Conservation (phyloP, 1,140 invertebrate species). For the Teleogryllus occipitalis region DNA sequence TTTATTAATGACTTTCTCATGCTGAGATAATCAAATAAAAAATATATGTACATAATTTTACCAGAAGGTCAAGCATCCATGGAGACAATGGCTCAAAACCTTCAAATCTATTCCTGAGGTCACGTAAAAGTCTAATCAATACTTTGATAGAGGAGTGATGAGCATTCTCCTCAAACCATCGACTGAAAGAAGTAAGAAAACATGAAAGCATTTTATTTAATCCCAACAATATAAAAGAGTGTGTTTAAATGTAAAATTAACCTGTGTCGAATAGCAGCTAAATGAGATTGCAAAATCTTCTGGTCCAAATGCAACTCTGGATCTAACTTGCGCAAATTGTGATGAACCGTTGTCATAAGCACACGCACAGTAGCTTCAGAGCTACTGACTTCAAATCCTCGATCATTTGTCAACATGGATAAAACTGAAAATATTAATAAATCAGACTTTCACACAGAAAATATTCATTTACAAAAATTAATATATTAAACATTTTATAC, state of each 20-base stretch:
- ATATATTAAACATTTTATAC: too few relatives aligned
- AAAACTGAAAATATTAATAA: slow-evolving; percentile 11
- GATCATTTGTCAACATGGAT: slow-evolving; percentile 37
- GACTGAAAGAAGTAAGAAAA: slow-evolving; percentile 34
- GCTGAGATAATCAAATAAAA: not conserved
- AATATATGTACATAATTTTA: slow-evolving; percentile 31
- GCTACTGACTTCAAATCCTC: slow-evolving; percentile 75
- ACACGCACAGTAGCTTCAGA: slow-evolving; percentile 78
- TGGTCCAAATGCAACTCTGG: slow-evolving; percentile 83
- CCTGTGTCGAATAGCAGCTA: slow-evolving; percentile 87
- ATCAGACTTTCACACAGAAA: not conserved
- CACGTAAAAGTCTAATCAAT: slow-evolving; percentile 82
- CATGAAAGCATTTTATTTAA: not conserved
- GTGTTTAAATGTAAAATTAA: slow-evolving; percentile 17
- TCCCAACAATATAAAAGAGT: not conserved
- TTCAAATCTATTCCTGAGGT: slow-evolving; percentile 80
- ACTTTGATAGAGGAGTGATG: slow-evolving; percentile 96
- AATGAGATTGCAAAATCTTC: slow-evolving; percentile 77
- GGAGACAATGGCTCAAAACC: slow-evolving; percentile 85
- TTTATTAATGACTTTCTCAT: slow-evolving; percentile 15
- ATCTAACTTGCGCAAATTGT: slow-evolving; percentile 87
- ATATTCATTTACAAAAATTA: not conserved
- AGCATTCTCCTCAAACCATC: slow-evolving; percentile 98
- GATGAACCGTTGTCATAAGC: slow-evolving; percentile 85
- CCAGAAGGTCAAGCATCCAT: slow-evolving; percentile 93